Base-by-base conservation (phyloP, 1,140 invertebrate genomes). In the Heliconius hermathena region DNA sequence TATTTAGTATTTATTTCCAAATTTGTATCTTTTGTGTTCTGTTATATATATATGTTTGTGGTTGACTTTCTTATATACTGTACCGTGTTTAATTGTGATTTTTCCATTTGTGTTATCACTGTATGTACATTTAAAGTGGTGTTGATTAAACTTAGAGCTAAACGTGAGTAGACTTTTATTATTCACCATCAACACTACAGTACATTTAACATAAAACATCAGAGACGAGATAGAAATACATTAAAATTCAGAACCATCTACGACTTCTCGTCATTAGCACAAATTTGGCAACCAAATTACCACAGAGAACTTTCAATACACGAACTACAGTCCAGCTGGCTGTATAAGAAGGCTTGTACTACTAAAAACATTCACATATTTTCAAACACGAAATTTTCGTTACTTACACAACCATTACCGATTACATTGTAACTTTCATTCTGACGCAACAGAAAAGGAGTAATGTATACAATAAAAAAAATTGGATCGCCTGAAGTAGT, bases 231-330 rank as follows among this genome's bases (percentile, higher is more conserved):
- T 74, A 73, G 18, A 8, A 66, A 54, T 74, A 38, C 33, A 38
- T 73, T 74, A 6, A 76, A 66, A 73, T 76, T 80, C 79, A 80
- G 76, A 72, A 72, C 26, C 74, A 72, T 79, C 18, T 76, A 76
- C 57, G 36, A 70, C 38, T 52, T 79, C 71, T 70, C 41, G 71
- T 36, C 22, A 73, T 80, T 46, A 46, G 78, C 74, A 79, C 66
- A 76, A 73, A 73, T 76, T 76, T 80, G 74, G 4, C 13, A 46
- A 80, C 71, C 74, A 76, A 80, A 79, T 79, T 66, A 60, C 78
- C 73, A 75, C 26, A 79, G 73, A 70, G 60, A 78, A 74, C 79
- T 76, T 75, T 73, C 57, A 26, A 57, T 38, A 60, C 33, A 57
- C 41, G 33, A 76, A 75, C 13, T 54, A 49, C 57, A 60, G 52